Percentiles rank a stretch among this genome's conserved stretches.
These are phyloP conservation scores for Belonocnema kinseyi DNA, from an alignment of 1,140 invertebrate species.

Conservation along the genomic window DNA sequence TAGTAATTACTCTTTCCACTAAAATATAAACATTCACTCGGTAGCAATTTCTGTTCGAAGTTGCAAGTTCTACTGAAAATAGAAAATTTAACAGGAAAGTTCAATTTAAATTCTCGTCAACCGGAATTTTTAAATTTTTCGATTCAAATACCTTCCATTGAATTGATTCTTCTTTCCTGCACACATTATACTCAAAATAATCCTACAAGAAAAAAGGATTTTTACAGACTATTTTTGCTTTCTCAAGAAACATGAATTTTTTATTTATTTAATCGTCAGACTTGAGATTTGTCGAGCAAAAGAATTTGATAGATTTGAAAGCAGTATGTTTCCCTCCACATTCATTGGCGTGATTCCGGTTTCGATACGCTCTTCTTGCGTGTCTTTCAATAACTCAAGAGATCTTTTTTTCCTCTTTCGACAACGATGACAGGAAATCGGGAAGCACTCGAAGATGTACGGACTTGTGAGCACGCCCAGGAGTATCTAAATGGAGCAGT, in stretches of 20 bases:
- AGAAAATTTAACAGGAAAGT: no score
- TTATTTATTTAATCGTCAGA: slow-evolving; percentile 5
- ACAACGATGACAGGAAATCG: slow-evolving; percentile 1
- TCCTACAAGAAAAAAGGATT: not conserved
- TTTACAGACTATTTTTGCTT: not conserved
- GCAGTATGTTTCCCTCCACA: slow-evolving; percentile 16
- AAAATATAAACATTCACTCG: no score
- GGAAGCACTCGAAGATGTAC: slow-evolving; percentile 19
- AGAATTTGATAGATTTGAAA: slow-evolving; percentile 1
- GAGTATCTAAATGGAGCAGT: slow-evolving; percentile 21
- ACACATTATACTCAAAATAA: not conserved
- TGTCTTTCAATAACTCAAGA: slow-evolving; percentile 11
- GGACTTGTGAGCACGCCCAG: slow-evolving; percentile 8
- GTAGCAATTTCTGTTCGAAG: no score
- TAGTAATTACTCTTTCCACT: no score
- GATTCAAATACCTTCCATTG: no score
- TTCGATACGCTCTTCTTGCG: slow-evolving; percentile 1
- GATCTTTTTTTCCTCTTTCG: not conserved
- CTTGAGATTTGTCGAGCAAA: not conserved
- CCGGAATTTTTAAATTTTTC: no score
- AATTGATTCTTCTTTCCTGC: no score
- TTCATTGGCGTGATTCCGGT: slow-evolving; percentile 27
- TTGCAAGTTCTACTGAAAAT: no score
- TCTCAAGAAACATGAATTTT: not conserved
- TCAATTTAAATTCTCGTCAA: no score